phyloP scores from a whole-genome alignment of 2,113 vertebrate species.

The Archocentrus centrarchus region DNA sequence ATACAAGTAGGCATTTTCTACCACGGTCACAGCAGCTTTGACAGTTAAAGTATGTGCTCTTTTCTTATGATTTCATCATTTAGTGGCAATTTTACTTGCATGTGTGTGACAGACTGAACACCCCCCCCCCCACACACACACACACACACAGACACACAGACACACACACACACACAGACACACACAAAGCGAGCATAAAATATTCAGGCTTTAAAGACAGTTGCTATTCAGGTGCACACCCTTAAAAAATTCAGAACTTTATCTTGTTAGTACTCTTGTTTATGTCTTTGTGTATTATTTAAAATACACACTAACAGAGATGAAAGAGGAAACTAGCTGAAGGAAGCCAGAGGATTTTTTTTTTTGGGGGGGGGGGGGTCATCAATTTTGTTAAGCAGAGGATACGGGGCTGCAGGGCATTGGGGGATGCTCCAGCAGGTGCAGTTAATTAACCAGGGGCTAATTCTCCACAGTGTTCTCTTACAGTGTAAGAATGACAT shows the following conservation, averaged over 20 bases:
- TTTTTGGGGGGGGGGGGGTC: background rate
- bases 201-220: background rate
- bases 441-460: constrained; percentile 69
- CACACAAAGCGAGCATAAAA: background rate
- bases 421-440: constrained; percentile 55
- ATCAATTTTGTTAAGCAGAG: constrained; percentile 48
- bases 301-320: background rate
- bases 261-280: constrained; percentile 35
- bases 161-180: too few species aligned
- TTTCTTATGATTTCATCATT: background rate
- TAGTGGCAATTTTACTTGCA: background rate
- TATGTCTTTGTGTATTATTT: constrained; percentile 30
- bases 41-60: background rate
- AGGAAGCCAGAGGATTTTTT: background rate
- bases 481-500: constrained; percentile 18
- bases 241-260: constrained; percentile 28
- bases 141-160: too few species aligned
- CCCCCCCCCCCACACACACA: too few species aligned
- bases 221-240: constrained; percentile 27
- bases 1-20: background rate
- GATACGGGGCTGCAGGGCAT: constrained; percentile 18
- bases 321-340: background rate
- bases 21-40: background rate
- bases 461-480: constrained; percentile 55
- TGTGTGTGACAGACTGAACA: background rate